Conservation (phyloP, 2,113 vertebrate species). For the Numenius arquata region DNA sequence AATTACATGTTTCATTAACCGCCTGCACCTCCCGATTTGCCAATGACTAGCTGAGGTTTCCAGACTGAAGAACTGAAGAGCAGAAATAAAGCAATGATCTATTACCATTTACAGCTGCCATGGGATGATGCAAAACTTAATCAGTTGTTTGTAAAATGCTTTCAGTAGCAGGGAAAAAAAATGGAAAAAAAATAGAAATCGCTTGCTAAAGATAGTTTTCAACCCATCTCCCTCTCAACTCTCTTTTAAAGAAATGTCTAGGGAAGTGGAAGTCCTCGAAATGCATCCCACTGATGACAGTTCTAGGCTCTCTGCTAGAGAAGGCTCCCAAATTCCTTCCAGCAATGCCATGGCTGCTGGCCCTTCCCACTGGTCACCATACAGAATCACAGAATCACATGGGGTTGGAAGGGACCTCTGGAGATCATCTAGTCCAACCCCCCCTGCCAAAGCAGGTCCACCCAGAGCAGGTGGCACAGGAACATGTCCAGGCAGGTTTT, state of each 20-base stretch:
- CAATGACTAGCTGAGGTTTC: neutral
- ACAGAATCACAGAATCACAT: too few species aligned
- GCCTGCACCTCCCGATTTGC: neutral
- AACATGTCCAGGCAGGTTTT: too few species aligned
- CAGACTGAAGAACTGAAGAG: neutral
- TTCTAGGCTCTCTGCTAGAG: neutral
- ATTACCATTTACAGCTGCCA: neutral
- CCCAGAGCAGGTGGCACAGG: too few species aligned
- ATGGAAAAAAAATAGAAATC: neutral
- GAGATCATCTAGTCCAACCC: too few species aligned
- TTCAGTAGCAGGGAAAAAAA: neutral
- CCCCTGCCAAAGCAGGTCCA: too few species aligned
- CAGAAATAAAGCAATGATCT: neutral
- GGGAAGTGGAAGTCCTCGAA: neutral
- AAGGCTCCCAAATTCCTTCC: neutral
- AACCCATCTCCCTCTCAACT: neutral
- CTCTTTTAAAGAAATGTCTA: neutral
- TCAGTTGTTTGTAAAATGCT: neutral
- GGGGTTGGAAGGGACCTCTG: too few species aligned
- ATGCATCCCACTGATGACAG: neutral
- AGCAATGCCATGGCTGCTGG: neutral
- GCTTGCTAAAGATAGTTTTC: neutral
- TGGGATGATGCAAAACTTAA: neutral
- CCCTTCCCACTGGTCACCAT: neutral
- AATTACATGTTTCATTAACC: slow-evolving; percentile 4